These are phyloP conservation scores for Theropithecus gelada DNA, from an alignment of 2,113 vertebrate genomes.

Conservation along the genomic window DNA sequence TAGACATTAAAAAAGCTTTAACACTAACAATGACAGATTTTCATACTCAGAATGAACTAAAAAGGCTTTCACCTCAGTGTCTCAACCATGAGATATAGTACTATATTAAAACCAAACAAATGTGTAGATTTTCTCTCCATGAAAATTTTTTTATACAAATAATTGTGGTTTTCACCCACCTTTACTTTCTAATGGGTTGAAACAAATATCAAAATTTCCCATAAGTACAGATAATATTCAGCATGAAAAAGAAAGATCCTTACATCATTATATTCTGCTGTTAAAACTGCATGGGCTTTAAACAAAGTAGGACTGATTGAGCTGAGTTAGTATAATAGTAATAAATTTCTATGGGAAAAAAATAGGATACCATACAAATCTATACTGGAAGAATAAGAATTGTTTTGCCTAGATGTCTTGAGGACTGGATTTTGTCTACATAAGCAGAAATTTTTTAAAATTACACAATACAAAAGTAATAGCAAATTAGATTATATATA, in stretches of 20 bases:
- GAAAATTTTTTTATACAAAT: slow-evolving; percentile 41
- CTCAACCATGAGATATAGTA: not conserved
- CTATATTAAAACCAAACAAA: not conserved
- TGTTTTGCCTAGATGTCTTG: not conserved
- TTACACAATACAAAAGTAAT: not conserved
- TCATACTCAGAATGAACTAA: slow-evolving; percentile 13
- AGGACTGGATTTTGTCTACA: not conserved
- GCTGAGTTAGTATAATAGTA: not conserved
- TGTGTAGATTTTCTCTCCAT: not conserved
- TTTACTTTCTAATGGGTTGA: not conserved
- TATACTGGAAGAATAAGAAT: not conserved
- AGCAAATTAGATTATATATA: not conserved
- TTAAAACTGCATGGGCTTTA: not conserved
- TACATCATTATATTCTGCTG: not conserved
- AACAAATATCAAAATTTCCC: not conserved
- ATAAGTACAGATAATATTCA: not conserved
- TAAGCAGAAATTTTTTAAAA: not conserved
- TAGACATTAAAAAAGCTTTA: slow-evolving; percentile 36
- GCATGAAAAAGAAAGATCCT: not conserved
- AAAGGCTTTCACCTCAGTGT: slow-evolving; percentile 35
- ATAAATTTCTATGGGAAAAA: not conserved
- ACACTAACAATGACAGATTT: slow-evolving; percentile 21
- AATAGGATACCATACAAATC: not conserved
- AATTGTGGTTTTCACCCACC: not conserved
- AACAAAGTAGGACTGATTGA: not conserved